A percentile compares a stretch with the other conserved stretches of the same genome.
Conservation (phyloP, 2,797 vertebrate genomes). For the Chelonia mydas region DNA sequence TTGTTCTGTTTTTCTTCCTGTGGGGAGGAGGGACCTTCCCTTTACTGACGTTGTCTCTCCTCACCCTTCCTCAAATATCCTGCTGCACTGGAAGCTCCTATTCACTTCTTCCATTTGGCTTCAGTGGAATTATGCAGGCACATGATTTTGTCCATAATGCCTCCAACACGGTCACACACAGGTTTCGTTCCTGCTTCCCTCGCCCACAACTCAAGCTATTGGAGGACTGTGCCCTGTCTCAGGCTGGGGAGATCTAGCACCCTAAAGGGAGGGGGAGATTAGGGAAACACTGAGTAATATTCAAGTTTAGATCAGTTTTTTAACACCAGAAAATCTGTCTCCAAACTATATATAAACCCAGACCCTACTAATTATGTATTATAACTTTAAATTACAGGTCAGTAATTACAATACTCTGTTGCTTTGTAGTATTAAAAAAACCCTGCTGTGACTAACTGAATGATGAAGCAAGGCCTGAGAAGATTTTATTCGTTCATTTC, state of each 20-base stretch:
- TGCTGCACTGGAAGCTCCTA: background rate
- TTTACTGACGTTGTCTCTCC: background rate
- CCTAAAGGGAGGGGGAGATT: background rate
- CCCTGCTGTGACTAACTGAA: conserved; percentile 55
- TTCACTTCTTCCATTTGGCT: accelerated
- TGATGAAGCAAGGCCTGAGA: background rate
- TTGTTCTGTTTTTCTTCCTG: accelerated
- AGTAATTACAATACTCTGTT: background rate
- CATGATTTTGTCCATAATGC: background rate
- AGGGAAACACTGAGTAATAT: accelerated
- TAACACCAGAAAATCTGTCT: background rate
- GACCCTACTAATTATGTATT: background rate
- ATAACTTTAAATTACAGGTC: conserved; percentile 2
- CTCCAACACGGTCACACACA: accelerated
- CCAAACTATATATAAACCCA: background rate
- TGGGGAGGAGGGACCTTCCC: accelerated
- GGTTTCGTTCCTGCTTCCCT: accelerated
- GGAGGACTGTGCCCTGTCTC: accelerated
- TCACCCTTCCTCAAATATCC: accelerated
- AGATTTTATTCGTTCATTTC: conserved; percentile 46
- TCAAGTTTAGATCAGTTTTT: accelerated
- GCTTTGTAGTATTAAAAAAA: conserved; percentile 28
- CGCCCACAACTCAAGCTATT: background rate
- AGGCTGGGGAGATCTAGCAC: background rate
- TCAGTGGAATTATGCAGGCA: background rate